These are phyloP conservation scores for Megaptera novaeangliae DNA, from an alignment of 2,113 vertebrate species.

Conservation along the genomic window DNA sequence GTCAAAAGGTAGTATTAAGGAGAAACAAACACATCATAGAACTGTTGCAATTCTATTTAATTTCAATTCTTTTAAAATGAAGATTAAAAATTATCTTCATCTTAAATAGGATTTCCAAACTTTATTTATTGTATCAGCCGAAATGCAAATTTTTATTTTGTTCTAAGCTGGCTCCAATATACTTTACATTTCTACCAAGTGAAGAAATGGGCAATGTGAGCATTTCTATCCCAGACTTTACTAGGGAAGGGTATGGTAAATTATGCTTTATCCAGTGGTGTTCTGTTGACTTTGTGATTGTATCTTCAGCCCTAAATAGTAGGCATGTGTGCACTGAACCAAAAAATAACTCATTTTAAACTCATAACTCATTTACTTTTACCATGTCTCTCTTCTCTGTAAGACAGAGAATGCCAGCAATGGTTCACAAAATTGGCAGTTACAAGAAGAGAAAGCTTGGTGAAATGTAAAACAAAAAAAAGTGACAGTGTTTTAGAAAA, in stretches of 20 bases:
- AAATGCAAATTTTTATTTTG: background rate
- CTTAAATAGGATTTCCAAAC: background rate
- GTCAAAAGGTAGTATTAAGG: background rate
- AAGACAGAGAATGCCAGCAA: background rate
- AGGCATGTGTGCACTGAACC: background rate
- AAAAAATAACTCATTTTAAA: background rate
- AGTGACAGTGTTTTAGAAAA: background rate
- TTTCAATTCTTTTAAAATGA: background rate
- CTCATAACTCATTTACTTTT: background rate
- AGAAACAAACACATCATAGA: background rate
- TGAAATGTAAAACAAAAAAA: background rate
- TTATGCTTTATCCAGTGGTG: background rate
- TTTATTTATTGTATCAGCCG: background rate
- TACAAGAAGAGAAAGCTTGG: background rate
- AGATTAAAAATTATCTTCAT: background rate
- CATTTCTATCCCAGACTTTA: background rate
- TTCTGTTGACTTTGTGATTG: background rate
- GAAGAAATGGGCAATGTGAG: background rate
- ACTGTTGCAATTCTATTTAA: background rate
- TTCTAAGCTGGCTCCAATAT: background rate
- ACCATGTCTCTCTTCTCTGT: background rate
- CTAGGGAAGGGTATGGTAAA: background rate
- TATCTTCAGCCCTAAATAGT: background rate
- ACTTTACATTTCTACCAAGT: background rate
- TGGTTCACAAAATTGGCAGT: background rate